Percentiles rank a stretch among this genome's conserved stretches.
Conservation (phyloP, 2,888 invertebrate genomes). For the Agonopterix alstromeriana region DNA sequence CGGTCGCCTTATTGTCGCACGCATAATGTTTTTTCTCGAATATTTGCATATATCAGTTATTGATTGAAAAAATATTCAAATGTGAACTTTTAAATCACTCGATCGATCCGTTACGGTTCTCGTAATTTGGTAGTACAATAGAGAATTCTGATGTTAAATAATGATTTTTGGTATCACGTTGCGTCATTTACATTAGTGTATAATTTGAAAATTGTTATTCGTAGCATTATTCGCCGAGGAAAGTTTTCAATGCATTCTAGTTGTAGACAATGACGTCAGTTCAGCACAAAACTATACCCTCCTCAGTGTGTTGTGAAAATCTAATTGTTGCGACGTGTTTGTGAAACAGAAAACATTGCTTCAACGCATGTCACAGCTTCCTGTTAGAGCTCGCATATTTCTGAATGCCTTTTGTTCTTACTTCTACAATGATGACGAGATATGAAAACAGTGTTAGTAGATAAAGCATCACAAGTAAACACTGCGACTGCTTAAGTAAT, state of each 20-base stretch:
- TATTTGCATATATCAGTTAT: conserved; percentile 74
- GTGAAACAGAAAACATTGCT: conserved; percentile 53
- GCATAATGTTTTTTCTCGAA: conserved; percentile 49
- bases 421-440: conserved; percentile 48
- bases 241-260: conserved; percentile 36
- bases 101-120: conserved; percentile 69
- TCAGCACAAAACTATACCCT: conserved; percentile 59
- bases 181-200: conserved; percentile 31
- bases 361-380: conserved; percentile 62
- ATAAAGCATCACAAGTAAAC: not conserved
- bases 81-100: conserved; percentile 52
- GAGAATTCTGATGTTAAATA: conserved; percentile 23
- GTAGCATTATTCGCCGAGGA: conserved; percentile 3
- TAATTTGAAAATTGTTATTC: not conserved
- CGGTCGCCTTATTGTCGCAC: conserved; percentile 67
- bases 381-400: conserved; percentile 49
- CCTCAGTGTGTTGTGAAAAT: conserved; percentile 53
- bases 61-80: conserved; percentile 76
- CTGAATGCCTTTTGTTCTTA: conserved; percentile 73
- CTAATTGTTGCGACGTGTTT: conserved; percentile 51
- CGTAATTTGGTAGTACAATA: conserved; percentile 42
- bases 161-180: conserved; percentile 8
- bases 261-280: conserved; percentile 44
- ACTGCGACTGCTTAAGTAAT: no score
- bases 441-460: conserved; percentile 25